Base-by-base conservation (phyloP, 2,113 vertebrate genomes). In the Ciconia maguari region DNA sequence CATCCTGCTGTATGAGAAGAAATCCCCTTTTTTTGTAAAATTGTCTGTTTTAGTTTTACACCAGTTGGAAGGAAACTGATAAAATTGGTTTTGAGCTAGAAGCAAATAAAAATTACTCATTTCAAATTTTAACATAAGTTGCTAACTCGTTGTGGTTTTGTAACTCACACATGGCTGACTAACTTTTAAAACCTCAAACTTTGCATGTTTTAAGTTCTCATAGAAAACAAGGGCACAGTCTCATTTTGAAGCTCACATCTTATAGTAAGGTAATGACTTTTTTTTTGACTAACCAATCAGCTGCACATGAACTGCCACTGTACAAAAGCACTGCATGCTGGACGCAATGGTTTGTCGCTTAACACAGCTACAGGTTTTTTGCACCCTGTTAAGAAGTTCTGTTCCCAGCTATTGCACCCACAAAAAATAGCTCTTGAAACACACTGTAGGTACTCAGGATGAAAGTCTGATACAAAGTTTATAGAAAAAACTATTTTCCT, bases 181-280 rank as follows among this genome's bases (percentile, higher is more conserved):
- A 87, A 89, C 62, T 94, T 89, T 82, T 70, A 70, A 89, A 94
- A 90, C 84, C 87, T 94, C 89, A 93, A 90, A 91, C 58, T 95
- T 88, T 88, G 66, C 42, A 90, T 83, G 58, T 58, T 89, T 82
- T 57, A 90, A 88, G 87, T 68, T 95, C 87, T 90, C 87, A 87
- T 5, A 68, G 84, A 85, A 96, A 97, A 95, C 44, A 46, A 93
- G 81, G 75, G n/a, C 94, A 95, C 51, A 76, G 89, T 22, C 75
- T 83, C 85, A 52, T 88, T 92, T 93, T 85, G 89, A 93, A 96
- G 87, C 55, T 94, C 58, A 42, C 58, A 81, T 78, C 32, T 83
- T 42, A 72, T 3, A 68, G 27, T 51, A 92, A 89, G 32, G 52
- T 64, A 93, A 93, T 19, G 57, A 74, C 36, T 74, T 54, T n/a